These are phyloP conservation scores for Lophotriccus pileatus DNA, from an alignment of 2,797 vertebrate species.

Conservation along the genomic window DNA sequence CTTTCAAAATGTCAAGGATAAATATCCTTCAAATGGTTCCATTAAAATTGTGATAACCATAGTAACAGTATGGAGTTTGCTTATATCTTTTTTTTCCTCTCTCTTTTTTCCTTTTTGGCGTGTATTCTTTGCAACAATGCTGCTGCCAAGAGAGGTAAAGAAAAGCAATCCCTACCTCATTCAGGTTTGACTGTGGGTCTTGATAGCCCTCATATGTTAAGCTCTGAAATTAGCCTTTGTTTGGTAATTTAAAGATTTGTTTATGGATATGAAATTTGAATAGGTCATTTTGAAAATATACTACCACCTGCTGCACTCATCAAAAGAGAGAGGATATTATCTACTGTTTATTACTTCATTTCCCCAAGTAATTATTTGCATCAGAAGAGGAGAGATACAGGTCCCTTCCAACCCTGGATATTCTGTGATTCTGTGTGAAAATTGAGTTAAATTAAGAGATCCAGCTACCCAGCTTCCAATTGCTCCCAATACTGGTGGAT, in stretches of 20 bases:
- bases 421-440: background rate
- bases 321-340: background rate
- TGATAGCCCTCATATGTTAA: background rate
- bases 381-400: background rate
- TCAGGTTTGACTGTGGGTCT: background rate
- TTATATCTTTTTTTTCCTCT: background rate
- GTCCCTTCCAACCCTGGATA: background rate
- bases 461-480: background rate
- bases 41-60: slow-evolving; percentile 62
- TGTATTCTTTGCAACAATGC: background rate
- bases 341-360: background rate
- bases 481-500: background rate
- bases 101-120: background rate
- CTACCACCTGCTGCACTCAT: background rate
- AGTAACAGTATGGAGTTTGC: slow-evolving; percentile 32
- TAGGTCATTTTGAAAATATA: background rate
- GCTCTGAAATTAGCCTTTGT: background rate
- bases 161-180: background rate
- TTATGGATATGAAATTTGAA: background rate
- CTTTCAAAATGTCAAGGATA: slow-evolving; percentile 70
- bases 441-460: background rate
- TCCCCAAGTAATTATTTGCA: background rate
- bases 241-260: background rate
- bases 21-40: slow-evolving; percentile 65
- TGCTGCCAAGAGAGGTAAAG: background rate